These are phyloP conservation scores for Perizoma affinitatum DNA, from an alignment of 2,888 invertebrate genomes.

Conservation along the genomic window DNA sequence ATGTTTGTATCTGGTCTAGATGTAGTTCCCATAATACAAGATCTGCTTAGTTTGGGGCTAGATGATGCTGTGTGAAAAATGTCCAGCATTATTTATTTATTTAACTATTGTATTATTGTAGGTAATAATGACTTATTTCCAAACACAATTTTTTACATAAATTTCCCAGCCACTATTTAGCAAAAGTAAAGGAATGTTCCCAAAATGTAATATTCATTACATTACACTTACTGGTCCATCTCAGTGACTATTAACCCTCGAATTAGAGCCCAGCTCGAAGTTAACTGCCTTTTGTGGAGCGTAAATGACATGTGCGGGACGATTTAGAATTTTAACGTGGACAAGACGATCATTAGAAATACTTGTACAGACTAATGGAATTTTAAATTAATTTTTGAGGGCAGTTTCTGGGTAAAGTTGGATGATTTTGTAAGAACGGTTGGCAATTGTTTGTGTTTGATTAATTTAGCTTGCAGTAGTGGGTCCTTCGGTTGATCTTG, in stretches of 20 bases:
- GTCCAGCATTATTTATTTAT: no score
- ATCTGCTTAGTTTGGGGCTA: no score
- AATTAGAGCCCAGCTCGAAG: conserved; percentile 63
- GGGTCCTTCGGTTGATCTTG: no score
- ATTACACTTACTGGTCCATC: conserved; percentile 65
- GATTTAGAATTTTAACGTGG: conserved; percentile 50
- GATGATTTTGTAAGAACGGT: background rate
- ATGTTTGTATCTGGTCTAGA: no score
- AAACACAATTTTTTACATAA: conserved; percentile 18
- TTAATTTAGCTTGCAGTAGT: background rate
- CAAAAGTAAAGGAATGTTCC: conserved; percentile 50
- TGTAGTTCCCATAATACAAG: no score
- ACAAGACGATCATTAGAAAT: conserved; percentile 30
- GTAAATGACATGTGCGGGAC: conserved; percentile 62
- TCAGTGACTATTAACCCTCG: conserved; percentile 71
- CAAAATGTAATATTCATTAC: conserved; percentile 69
- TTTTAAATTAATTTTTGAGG: no score
- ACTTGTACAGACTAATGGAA: no score
- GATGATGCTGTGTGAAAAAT: no score
- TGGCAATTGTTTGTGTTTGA: no score
- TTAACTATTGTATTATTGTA: no score
- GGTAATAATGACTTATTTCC: no score
- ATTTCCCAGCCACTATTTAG: conserved; percentile 21
- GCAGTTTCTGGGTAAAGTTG: conserved; percentile 37
- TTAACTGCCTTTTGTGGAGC: conserved; percentile 68